phyloP scores from a whole-genome alignment of 2,113 vertebrate genomes.

The Calidris pygmaea region DNA sequence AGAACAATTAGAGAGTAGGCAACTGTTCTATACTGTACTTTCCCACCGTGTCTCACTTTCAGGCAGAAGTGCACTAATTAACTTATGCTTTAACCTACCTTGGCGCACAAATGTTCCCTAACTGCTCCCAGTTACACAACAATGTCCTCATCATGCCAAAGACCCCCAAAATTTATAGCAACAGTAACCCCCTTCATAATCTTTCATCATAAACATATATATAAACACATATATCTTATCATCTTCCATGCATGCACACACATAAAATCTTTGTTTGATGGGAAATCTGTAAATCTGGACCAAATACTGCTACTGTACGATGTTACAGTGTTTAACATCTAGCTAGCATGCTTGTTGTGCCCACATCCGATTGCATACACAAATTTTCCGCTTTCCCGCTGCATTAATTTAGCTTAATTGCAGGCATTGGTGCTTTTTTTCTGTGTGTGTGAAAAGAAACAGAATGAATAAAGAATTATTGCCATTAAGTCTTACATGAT shows the following conservation, averaged over 20 bases:
- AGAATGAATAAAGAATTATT: not conserved
- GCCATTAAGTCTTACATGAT: not conserved
- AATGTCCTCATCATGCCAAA: not conserved
- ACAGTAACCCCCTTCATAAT: not conserved
- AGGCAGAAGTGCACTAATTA: slow-evolving; percentile 27
- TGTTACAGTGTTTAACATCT: not conserved
- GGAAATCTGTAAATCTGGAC: not conserved
- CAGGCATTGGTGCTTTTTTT: not conserved
- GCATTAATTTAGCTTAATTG: slow-evolving; percentile 1
- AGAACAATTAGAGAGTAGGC: slow-evolving; percentile 51
- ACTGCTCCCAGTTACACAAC: not conserved
- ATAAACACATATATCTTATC: not conserved
- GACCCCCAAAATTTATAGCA: not conserved
- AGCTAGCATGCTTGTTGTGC: not conserved
- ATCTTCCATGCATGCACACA: not conserved
- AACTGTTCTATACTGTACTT: not conserved
- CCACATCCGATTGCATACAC: not conserved
- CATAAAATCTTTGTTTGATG: not conserved
- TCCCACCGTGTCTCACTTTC: not conserved
- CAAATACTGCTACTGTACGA: not conserved
- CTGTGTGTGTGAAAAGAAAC: not conserved
- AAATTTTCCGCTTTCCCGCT: slow-evolving; percentile 4
- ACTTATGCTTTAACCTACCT: not conserved
- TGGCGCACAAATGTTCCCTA: not conserved
- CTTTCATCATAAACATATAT: not conserved